Base-by-base conservation (phyloP, 2,888 invertebrate species). In the Pollenia amentaria region DNA sequence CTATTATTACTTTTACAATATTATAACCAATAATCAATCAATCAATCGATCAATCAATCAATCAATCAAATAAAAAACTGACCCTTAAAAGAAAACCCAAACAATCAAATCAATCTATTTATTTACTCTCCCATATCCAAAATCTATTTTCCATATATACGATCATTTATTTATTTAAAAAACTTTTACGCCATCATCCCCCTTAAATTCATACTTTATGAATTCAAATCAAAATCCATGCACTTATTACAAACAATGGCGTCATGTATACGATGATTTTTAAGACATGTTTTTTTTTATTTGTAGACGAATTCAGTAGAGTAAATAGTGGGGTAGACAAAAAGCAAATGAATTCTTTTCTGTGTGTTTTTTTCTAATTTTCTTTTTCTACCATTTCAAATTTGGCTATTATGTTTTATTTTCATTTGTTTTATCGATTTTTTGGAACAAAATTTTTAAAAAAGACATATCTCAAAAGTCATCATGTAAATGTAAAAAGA, bases 71-170 rank as follows among this genome's bases (percentile, higher is more conserved):
- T 82, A 82, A 82, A 76, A 82, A 82, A 82, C 82, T 82, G 82
- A 82, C 82, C 82, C 82, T 82, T 82, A 82, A 76, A 82, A 82
- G 82, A 82, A 82, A 82, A 60, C 55, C 76, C 82, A 70, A 62
- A 62, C 69, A 69, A 70, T 40, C 11, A 53, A 46, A 62, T 67
- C 72, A 72, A 55, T n/a, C 38, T 70, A 60, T 60, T 40, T 38
- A 69, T 57, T 67, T 76, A 53, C 18, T 76, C 51, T 69, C 76
- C 67, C 67, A 57, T 29, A 40, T 42, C 21, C 18, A 53, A 29
- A 29, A 29, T 29, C 29, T 29, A 40, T 40, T 64, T 62, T 51
- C 16, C 29, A 1, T 42, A 16, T 62, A 64, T 64, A 62, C 51
- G 14, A 64, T 44, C 42, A 57, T 29, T 4, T 29, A 29, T 29